Percentiles rank a stretch among this genome's conserved stretches.
Evolutionary conservation across 2,888 invertebrate genomes (phyloP).

Genomic region (Phlogophora meticulosa): DNA sequence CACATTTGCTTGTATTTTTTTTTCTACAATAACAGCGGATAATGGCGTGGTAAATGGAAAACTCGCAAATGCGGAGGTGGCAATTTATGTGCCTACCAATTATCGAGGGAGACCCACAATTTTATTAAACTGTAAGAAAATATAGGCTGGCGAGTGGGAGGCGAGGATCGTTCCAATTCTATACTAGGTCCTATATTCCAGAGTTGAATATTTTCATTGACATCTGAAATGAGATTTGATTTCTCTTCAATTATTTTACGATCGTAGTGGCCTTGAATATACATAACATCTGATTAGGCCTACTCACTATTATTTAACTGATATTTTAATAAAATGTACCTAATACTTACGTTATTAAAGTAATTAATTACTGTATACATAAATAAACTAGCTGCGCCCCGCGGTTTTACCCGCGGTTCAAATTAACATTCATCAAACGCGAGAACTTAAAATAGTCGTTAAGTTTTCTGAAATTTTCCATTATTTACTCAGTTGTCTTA

Average conservation of each 20-base stretch:
- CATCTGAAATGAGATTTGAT: slow-evolving; percentile 46
- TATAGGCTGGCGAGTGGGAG: slow-evolving; percentile 39
- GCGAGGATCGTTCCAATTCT: slow-evolving; percentile 40
- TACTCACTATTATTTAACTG: too few relatives aligned
- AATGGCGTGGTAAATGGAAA: slow-evolving; percentile 31
- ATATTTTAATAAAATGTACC: too few relatives aligned
- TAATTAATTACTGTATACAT: too few relatives aligned
- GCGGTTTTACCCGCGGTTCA: too few relatives aligned
- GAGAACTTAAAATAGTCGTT: too few relatives aligned
- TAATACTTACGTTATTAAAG: too few relatives aligned
- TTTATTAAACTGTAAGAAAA: slow-evolving; percentile 65
- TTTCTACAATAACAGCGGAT: slow-evolving; percentile 40
- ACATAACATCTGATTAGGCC: too few relatives aligned
- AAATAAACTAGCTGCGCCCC: too few relatives aligned
- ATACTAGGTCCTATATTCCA: slow-evolving; percentile 26
- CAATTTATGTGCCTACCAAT: slow-evolving; percentile 63
- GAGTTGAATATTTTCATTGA: slow-evolving; percentile 29
- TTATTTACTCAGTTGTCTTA: too few relatives aligned
- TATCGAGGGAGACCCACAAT: slow-evolving; percentile 60
- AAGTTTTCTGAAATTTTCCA: too few relatives aligned
- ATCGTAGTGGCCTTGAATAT: neutral
- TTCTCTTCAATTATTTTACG: slow-evolving; percentile 29
- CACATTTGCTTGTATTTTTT: slow-evolving; percentile 47
- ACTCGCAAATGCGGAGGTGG: slow-evolving; percentile 42
- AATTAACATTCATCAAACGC: too few relatives aligned